phyloP scores from a whole-genome alignment of 2,797 vertebrate genomes.

The Natrix natrix region DNA sequence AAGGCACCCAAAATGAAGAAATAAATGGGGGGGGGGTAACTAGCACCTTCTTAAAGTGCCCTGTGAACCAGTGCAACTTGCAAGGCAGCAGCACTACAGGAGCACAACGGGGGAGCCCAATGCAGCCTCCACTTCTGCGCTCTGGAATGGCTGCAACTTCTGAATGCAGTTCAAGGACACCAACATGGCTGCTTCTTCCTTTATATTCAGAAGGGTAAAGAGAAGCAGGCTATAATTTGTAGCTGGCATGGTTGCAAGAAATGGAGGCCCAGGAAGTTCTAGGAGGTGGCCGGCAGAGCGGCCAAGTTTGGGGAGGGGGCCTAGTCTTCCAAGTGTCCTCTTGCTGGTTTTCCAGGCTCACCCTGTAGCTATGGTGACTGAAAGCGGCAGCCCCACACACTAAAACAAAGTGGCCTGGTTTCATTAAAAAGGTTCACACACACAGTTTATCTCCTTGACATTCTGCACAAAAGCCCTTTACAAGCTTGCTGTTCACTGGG shows the following conservation, averaged over 20 bases:
- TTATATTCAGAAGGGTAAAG: not conserved
- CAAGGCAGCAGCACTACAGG: not conserved
- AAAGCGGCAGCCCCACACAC: not conserved
- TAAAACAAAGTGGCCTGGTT: conserved; percentile 3
- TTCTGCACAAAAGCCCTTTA: not conserved
- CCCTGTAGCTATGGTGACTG: conserved; percentile 2
- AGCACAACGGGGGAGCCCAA: not conserved
- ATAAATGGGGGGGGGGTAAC: not conserved
- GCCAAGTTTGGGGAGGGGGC: not conserved
- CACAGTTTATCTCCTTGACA: conserved; percentile 20
- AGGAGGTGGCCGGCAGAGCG: not conserved
- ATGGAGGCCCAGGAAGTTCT: not conserved
- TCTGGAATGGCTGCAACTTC: not conserved
- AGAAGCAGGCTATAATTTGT: not conserved
- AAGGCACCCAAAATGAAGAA: not conserved
- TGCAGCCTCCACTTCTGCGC: not conserved
- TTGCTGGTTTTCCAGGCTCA: not conserved
- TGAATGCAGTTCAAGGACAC: not conserved
- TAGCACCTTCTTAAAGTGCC: not conserved
- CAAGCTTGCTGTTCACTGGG: not conserved
- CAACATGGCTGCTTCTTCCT: not conserved
- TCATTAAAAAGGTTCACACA: conserved; percentile 11
- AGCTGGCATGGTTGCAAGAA: not conserved
- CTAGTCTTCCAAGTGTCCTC: not conserved
- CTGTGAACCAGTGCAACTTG: not conserved